Evolutionary conservation across 2,113 vertebrate genomes (phyloP).

Genomic region (Leuciscus idus): DNA sequence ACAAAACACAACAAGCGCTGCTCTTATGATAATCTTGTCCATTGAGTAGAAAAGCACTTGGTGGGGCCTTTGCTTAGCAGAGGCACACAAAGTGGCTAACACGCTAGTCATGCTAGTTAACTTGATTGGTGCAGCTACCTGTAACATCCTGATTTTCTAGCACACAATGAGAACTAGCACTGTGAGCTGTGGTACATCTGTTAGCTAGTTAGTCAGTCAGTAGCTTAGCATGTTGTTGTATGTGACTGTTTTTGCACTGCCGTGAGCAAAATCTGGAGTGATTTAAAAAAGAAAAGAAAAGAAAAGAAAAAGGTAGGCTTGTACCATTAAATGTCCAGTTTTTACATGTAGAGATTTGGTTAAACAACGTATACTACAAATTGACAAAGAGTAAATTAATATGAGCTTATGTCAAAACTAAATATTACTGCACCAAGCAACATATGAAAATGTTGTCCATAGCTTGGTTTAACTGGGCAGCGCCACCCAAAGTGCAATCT

Average conservation of each 20-base stretch:
- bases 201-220: neutral
- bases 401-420: neutral
- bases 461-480: neutral
- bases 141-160: neutral
- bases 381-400: neutral
- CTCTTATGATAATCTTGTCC: slow-evolving; percentile 67
- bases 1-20: slow-evolving; percentile 68
- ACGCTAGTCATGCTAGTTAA: slow-evolving; percentile 71
- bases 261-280: neutral
- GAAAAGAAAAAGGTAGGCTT: neutral
- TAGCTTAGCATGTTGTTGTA: neutral
- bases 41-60: slow-evolving; percentile 72
- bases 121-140: slow-evolving; percentile 59
- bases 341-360: neutral
- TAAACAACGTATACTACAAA: neutral
- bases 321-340: neutral
- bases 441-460: neutral
- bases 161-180: neutral
- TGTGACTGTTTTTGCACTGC: neutral
- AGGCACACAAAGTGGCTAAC: slow-evolving; percentile 73
- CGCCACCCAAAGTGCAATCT: neutral
- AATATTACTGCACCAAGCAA: neutral
- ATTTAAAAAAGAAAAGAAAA: neutral
- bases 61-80: slow-evolving; percentile 58
- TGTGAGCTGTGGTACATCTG: slow-evolving; percentile 11